Conservation (phyloP, 92 coral and sea anemone species). For the Heteractis magnifica region DNA sequence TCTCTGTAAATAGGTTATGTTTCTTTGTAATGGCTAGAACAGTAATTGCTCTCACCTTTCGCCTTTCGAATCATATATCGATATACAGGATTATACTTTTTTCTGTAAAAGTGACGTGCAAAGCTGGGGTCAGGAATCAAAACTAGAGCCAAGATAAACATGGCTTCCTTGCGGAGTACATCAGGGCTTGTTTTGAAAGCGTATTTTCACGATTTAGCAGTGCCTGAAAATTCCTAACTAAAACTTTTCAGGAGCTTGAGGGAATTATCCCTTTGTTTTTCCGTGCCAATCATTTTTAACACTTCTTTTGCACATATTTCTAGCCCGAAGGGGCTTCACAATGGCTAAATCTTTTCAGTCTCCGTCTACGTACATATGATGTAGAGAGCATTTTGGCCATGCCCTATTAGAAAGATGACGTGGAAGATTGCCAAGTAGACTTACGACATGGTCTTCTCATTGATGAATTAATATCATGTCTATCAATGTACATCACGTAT, state of each 20-base stretch:
- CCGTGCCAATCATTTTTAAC: too few species aligned
- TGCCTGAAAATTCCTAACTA: not conserved
- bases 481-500: not conserved
- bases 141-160: conserved; percentile 1
- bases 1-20: not conserved
- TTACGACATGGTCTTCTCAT: not conserved
- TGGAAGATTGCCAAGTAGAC: not conserved
- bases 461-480: not conserved
- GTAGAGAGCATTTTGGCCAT: too few species aligned
- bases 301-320: too few species aligned
- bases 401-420: not conserved
- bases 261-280: too few species aligned
- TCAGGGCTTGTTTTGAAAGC: not conserved
- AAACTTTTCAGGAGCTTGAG: too few species aligned
- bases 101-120: not conserved
- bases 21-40: not conserved
- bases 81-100: not conserved
- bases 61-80: not conserved
- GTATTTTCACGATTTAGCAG: not conserved
- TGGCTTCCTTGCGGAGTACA: not conserved
- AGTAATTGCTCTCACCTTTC: conserved; percentile 9
- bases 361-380: too few species aligned
- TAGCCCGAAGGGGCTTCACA: too few species aligned
- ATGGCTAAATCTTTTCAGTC: too few species aligned
- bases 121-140: not conserved